Evolutionary conservation across 2,113 vertebrate species (phyloP).

Genomic region (Oreochromis spilurus): DNA sequence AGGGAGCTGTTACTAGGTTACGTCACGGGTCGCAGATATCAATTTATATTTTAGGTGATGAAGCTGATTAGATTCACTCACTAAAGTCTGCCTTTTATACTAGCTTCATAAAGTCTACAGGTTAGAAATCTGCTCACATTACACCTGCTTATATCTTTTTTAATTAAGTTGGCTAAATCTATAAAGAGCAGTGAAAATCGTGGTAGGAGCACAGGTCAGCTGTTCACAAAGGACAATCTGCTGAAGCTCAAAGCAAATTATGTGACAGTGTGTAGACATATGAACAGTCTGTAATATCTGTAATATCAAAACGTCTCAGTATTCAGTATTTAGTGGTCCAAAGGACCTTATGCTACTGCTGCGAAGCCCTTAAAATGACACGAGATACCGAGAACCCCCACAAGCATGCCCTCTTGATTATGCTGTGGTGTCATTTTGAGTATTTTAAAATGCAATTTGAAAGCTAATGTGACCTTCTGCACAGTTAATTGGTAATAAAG

Average conservation of each 20-base stretch:
- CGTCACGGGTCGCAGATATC: background rate
- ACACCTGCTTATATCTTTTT: background rate
- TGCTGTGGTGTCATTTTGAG: background rate
- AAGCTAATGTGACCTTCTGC: background rate
- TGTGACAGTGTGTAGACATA: background rate
- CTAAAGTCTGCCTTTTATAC: background rate
- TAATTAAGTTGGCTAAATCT: background rate
- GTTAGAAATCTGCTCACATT: background rate
- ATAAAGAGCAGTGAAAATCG: background rate
- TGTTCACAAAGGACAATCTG: background rate
- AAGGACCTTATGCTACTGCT: background rate
- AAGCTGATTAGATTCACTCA: background rate
- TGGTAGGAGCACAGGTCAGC: background rate
- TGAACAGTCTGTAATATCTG: background rate
- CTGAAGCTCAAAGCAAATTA: background rate
- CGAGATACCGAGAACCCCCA: background rate
- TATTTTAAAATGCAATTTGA: background rate
- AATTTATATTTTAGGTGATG: background rate
- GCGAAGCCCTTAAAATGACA: background rate
- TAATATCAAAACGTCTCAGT: background rate
- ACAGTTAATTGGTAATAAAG: background rate
- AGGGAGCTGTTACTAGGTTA: background rate
- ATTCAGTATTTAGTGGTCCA: background rate
- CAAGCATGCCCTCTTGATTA: background rate
- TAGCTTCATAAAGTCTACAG: background rate